Conservation (phyloP, 1,140 invertebrate species). For the Teleogryllus occipitalis region DNA sequence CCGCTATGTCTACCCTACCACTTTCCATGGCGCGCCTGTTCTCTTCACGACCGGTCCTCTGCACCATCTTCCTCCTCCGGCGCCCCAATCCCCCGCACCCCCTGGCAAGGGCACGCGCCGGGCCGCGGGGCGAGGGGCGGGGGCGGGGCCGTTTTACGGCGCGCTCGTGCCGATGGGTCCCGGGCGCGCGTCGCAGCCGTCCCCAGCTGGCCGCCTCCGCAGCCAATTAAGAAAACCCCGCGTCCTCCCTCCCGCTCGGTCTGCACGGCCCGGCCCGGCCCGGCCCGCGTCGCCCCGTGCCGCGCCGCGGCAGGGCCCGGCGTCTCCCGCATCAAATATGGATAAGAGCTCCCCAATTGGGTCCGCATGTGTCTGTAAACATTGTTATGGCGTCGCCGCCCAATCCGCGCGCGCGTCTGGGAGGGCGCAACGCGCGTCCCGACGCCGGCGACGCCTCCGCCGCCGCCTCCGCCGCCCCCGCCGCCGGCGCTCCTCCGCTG, state of each 20-base stretch:
- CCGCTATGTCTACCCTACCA: too few species aligned
- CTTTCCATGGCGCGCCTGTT: too few species aligned
- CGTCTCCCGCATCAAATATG: background rate
- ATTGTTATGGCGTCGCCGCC: background rate
- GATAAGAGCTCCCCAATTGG: background rate
- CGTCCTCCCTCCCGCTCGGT: too few species aligned
- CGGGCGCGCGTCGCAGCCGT: background rate
- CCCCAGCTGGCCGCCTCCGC: background rate
- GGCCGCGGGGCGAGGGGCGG: too few species aligned
- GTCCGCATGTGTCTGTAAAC: background rate
- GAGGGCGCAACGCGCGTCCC: background rate
- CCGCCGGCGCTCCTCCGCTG: background rate
- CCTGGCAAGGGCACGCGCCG: too few species aligned
- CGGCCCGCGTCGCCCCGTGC: too few species aligned
- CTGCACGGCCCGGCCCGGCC: too few species aligned
- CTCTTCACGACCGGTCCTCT: too few species aligned
- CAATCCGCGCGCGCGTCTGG: background rate
- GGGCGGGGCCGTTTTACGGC: too few species aligned
- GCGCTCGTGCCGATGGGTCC: background rate
- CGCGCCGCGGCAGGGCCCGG: too few species aligned
- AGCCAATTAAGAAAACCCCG: background rate
- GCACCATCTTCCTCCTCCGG: too few species aligned
- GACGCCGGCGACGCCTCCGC: background rate
- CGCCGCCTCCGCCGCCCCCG: background rate
- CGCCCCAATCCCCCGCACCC: too few species aligned